A percentile compares a stretch with the other conserved stretches of the same genome.
Conservation (phyloP, 1,140 invertebrate genomes). For the Drosophila punjabiensis region DNA sequence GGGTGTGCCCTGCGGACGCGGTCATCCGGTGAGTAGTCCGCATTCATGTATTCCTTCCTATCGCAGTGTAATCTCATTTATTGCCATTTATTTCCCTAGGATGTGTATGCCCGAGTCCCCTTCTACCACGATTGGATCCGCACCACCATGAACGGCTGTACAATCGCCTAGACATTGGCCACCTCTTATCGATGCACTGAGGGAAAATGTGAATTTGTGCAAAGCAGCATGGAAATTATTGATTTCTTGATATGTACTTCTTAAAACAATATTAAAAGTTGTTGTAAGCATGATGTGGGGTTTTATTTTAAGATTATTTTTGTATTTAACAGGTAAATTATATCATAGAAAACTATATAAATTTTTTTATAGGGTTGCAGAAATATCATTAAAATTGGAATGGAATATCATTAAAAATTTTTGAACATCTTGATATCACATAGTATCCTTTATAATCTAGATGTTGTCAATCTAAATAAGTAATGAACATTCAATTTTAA, state of each 20-base stretch:
- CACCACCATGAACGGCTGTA: conserved; percentile 68
- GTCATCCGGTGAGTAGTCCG: conserved; percentile 73
- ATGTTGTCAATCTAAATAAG: too few relatives aligned
- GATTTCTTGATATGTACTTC: not conserved
- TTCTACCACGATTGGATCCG: conserved; percentile 84
- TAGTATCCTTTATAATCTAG: too few relatives aligned
- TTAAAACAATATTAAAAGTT: not conserved
- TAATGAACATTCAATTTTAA: too few relatives aligned
- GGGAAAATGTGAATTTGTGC: not conserved
- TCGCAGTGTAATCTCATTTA: not conserved
- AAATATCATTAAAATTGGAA: too few relatives aligned
- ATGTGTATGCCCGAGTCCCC: conserved; percentile 85
- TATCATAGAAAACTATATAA: not conserved
- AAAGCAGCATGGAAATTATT: not conserved
- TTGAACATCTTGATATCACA: too few relatives aligned
- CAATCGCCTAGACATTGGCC: conserved; percentile 43
- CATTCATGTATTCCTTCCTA: not conserved
- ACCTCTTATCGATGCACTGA: conserved; percentile 16
- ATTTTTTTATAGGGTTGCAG: too few relatives aligned
- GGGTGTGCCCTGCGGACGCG: conserved; percentile 87
- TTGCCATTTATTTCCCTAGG: conserved; percentile 49
- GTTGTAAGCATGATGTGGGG: too few relatives aligned
- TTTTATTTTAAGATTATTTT: not conserved
- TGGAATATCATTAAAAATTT: too few relatives aligned
- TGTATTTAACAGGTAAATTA: not conserved